These are phyloP conservation scores for Ceyx margarethae DNA, from an alignment of 2,113 vertebrate species.

Conservation along the genomic window DNA sequence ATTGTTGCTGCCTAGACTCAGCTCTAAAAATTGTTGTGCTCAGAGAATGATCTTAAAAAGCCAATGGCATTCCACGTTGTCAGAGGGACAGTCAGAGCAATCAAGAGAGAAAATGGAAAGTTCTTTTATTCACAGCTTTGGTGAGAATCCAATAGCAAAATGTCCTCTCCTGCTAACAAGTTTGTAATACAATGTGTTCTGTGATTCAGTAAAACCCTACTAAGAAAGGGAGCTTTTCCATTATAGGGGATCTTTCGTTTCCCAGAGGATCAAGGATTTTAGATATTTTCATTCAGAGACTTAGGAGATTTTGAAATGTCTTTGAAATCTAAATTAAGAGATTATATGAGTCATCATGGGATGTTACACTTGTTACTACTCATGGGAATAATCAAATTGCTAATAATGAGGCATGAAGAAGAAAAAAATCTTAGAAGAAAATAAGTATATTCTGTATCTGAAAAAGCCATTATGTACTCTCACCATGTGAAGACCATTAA, in stretches of 20 bases:
- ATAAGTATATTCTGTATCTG: neutral
- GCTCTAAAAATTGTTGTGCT: neutral
- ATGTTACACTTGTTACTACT: neutral
- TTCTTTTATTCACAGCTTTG: neutral
- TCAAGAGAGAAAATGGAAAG: neutral
- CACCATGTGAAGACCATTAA: neutral
- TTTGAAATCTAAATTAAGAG: neutral
- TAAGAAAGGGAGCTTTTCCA: neutral
- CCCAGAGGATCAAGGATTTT: neutral
- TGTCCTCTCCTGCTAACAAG: neutral
- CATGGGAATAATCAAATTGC: neutral
- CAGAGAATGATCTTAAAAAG: neutral
- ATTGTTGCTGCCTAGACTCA: neutral
- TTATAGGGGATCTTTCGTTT: neutral
- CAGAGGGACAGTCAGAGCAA: neutral
- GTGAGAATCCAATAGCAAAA: neutral
- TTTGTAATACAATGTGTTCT: neutral
- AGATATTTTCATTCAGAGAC: neutral
- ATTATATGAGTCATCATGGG: neutral
- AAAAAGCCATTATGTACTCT: neutral
- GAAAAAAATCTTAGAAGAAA: neutral
- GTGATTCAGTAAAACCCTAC: neutral
- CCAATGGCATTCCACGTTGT: neutral
- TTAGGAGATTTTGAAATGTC: neutral
- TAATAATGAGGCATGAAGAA: neutral